Percentiles rank a stretch among this genome's conserved stretches.
phyloP scores from a whole-genome alignment of 2,888 invertebrate genomes.

The Aleiodes testaceus region DNA sequence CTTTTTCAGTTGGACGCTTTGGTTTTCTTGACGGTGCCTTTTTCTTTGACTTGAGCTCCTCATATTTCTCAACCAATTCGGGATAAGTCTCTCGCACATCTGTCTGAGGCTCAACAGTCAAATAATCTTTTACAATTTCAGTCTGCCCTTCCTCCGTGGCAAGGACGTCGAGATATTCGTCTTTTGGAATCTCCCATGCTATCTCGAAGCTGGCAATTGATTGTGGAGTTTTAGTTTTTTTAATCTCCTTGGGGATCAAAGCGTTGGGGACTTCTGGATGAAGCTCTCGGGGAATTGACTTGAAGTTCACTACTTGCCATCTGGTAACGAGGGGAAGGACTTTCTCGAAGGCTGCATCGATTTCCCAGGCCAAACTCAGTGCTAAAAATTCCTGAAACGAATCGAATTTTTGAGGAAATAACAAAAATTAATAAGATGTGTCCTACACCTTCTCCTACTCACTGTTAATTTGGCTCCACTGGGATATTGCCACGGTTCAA shows the following conservation, averaged over 20 bases:
- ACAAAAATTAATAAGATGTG: too few species aligned
- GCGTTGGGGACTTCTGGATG: constrained; percentile 57
- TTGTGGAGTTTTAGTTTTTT: constrained; percentile 76
- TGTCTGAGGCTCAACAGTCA: constrained; percentile 80
- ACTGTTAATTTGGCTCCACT: constrained; percentile 82
- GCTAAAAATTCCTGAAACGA: constrained; percentile 78
- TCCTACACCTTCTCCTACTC: too few species aligned
- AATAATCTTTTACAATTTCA: constrained; percentile 68
- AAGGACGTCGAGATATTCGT: constrained; percentile 74
- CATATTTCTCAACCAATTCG: constrained; percentile 77
- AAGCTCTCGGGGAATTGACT: constrained; percentile 52
- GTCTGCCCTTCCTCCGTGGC: constrained; percentile 52
- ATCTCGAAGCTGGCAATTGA: constrained; percentile 83
- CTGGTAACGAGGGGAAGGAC: constrained; percentile 84
- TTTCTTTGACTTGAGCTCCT: constrained; percentile 67
- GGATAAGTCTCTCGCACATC: constrained; percentile 79
- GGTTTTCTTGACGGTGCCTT: constrained; percentile 38
- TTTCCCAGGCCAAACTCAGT: constrained; percentile 82
- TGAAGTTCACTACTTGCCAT: constrained; percentile 80
- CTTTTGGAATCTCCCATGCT: constrained; percentile 79
- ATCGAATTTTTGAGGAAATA: background rate
- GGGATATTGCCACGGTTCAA: constrained; percentile 79
- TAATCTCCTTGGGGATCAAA: constrained; percentile 75
- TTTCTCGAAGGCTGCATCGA: constrained; percentile 85
- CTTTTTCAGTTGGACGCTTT: background rate